These are phyloP conservation scores for Pelobates fuscus DNA, from an alignment of 2,113 vertebrate genomes.

Conservation along the genomic window DNA sequence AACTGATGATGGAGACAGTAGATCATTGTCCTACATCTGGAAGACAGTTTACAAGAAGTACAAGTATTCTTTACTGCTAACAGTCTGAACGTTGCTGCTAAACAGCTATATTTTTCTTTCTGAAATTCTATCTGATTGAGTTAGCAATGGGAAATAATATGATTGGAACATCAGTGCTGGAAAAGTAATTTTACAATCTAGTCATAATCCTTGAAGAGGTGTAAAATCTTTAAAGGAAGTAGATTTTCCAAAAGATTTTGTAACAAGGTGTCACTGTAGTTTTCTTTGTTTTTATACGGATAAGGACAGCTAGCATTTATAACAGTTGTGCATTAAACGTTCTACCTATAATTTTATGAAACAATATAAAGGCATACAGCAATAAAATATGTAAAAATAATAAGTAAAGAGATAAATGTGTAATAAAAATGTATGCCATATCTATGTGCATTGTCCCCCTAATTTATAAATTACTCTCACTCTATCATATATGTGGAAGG, in stretches of 20 bases:
- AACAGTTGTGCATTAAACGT: too few relatives aligned
- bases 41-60: slow-evolving; percentile 32
- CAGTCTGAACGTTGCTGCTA: neutral
- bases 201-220: slow-evolving; percentile 15
- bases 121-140: slow-evolving; percentile 14
- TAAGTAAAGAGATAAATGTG: too few relatives aligned
- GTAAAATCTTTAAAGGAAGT: slow-evolving; percentile 12
- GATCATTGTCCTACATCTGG: slow-evolving; percentile 29
- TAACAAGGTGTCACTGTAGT: slow-evolving; percentile 11
- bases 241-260: slow-evolving; percentile 10
- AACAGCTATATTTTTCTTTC: too few relatives aligned
- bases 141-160: slow-evolving; percentile 14
- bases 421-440: too few relatives aligned
- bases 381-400: too few relatives aligned
- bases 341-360: too few relatives aligned
- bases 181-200: slow-evolving; percentile 19
- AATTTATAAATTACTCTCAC: too few relatives aligned
- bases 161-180: slow-evolving; percentile 14
- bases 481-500: too few relatives aligned
- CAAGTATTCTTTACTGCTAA: slow-evolving; percentile 19
- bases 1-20: slow-evolving; percentile 28
- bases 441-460: too few relatives aligned
- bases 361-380: too few relatives aligned
- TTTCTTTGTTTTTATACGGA: neutral
- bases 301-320: too few relatives aligned